Percentiles rank a stretch among this genome's conserved stretches.
These are phyloP conservation scores for Ceramica pisi DNA, from an alignment of 2,888 invertebrate genomes.

Conservation along the genomic window DNA sequence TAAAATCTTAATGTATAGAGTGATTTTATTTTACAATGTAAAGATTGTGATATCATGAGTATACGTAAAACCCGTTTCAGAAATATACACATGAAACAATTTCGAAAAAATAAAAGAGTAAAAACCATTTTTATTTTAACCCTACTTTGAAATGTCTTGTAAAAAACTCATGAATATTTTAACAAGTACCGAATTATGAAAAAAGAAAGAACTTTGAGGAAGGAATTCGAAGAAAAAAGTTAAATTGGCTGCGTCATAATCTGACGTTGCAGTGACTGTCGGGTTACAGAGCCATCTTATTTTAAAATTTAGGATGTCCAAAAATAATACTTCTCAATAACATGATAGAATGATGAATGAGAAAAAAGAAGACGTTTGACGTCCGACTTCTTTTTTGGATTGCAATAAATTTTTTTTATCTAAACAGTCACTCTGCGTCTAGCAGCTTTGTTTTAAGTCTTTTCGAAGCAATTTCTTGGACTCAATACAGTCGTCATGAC, in stretches of 20 bases:
- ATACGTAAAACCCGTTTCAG: too few relatives aligned
- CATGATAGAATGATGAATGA: background rate
- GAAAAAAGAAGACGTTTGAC: too few relatives aligned
- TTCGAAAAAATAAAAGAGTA: background rate
- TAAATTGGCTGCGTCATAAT: slow-evolving; percentile 21
- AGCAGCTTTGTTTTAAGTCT: too few relatives aligned
- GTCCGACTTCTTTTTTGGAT: background rate
- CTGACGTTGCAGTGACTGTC: background rate
- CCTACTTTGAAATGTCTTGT: background rate
- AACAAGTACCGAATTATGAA: background rate
- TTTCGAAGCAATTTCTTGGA: too few relatives aligned
- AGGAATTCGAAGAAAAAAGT: slow-evolving; percentile 1
- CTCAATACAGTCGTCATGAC: too few relatives aligned
- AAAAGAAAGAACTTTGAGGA: background rate
- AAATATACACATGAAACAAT: background rate
- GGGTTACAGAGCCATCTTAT: background rate
- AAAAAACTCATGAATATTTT: slow-evolving; percentile 6
- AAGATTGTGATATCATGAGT: background rate
- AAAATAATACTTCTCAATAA: background rate
- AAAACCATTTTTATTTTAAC: background rate
- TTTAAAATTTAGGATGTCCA: background rate
- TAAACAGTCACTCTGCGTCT: too few relatives aligned
- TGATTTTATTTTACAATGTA: too few relatives aligned
- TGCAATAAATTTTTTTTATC: too few relatives aligned
- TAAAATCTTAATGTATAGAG: too few relatives aligned